Percentiles rank a stretch among this genome's conserved stretches.
Evolutionary conservation across 2,797 vertebrate species (phyloP).

Genomic region (Cottoperca gobio): DNA sequence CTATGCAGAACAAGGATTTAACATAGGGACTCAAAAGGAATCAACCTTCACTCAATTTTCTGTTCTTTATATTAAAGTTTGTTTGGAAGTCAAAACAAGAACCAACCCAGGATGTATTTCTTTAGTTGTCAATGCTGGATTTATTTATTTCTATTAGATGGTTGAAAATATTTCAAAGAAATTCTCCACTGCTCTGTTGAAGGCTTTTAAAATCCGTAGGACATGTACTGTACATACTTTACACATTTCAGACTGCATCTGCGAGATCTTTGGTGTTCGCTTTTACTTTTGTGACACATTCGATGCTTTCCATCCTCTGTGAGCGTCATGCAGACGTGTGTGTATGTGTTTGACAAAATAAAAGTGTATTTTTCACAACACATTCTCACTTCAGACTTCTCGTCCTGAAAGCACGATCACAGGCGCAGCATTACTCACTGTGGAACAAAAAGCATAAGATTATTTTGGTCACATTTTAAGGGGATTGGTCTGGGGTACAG

Average conservation of each 20-base stretch:
- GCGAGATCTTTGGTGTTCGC: background rate
- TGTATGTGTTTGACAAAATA: conserved; percentile 35
- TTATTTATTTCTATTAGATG: background rate
- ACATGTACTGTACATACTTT: conserved; percentile 17
- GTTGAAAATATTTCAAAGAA: background rate
- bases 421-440: background rate
- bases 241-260: conserved; percentile 19
- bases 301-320: conserved; percentile 27
- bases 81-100: background rate
- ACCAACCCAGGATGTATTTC: background rate
- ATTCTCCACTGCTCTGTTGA: background rate
- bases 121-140: background rate
- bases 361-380: conserved; percentile 54
- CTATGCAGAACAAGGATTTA: conserved; percentile 14
- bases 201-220: conserved; percentile 10
- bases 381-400: conserved; percentile 49
- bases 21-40: background rate
- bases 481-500: background rate
- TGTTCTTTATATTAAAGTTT: conserved; percentile 16
- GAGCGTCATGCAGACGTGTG: conserved; percentile 7
- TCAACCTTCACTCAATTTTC: background rate
- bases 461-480: background rate
- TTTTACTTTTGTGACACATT: conserved; percentile 47
- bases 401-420: conserved; percentile 36
- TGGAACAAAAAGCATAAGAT: background rate